Evolutionary conservation across 1,140 invertebrate genomes (phyloP), one percentile per base, ranked within the genome.

Genomic region (Sarcophaga peregrina): DNA sequence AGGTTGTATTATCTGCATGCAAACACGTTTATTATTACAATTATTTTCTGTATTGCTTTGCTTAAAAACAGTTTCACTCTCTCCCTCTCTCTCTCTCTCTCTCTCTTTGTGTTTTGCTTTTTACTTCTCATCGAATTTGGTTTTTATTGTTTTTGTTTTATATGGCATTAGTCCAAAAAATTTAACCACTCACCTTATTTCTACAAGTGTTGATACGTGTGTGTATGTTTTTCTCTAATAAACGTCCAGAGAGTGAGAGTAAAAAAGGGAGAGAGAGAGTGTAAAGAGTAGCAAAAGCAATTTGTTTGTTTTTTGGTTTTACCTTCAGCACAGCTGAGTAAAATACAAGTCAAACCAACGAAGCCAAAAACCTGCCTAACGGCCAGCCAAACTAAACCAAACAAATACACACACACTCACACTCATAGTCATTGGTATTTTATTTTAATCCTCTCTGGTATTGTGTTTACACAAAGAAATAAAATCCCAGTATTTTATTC

Each of bases 131-230:
- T n/a, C n/a, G 11, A 15, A 11, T 58, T 15, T 13, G 17, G 15
- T 62, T 68, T 25, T 5, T 68, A 4, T 68, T 68, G n/a, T 25
- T 68, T 20, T 17, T 68, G 1, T 68, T 62, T 37, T 11, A 20
- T n/a, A 58, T 68, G 62, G 62, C 62, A 68, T 68, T 68, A 68
- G n/a, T 68, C 62, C 62, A 68, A 68, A 68, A 68, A 1, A 37
- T 37, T 37, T 37, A 2, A 37, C 25, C 25, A 37, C 25, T 37
- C 25, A 37, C 25, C 25, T 37, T 37, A 37, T 37, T 37, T 37
- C 25, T 37, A 37, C 25, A 37, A 37, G 25, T 37, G 25, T 37
- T 37, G 1, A 4, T 37, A 37, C 4, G 25, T 37, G 1, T 37
- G 4, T 37, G 25, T 37, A 37, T 37, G 25, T 2, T 37, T 37